phyloP scores from a whole-genome alignment of 64 coral and sea anemone genomes.

The Montipora capricornis region DNA sequence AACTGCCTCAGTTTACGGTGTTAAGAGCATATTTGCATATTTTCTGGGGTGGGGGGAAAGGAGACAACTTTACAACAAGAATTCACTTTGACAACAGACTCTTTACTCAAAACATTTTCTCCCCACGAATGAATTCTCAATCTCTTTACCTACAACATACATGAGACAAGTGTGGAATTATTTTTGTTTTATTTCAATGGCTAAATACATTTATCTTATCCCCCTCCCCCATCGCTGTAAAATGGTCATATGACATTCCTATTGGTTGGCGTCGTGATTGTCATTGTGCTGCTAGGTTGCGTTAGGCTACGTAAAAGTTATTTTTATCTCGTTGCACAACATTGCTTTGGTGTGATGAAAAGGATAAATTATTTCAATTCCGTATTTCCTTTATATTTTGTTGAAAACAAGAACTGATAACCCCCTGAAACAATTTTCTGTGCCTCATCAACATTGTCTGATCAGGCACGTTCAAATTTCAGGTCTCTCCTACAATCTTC shows the following conservation, averaged over 20 bases:
- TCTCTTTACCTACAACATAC: background rate
- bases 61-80: background rate
- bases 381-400: no score
- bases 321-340: conserved; percentile 17
- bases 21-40: conserved; percentile 13
- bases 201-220: background rate
- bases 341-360: background rate
- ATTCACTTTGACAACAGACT: background rate
- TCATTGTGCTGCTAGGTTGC: background rate
- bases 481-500: no score
- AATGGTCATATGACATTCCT: background rate
- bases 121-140: background rate
- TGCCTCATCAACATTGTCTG: no score
- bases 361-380: no score
- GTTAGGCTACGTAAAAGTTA: background rate
- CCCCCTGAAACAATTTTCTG: no score
- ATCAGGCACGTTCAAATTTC: no score
- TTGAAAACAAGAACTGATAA: no score
- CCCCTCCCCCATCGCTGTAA: background rate
- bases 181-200: background rate
- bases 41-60: background rate
- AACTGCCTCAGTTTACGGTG: background rate
- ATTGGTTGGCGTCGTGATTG: background rate
- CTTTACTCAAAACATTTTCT: background rate
- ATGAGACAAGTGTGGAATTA: background rate